Evolutionary conservation across 2,888 invertebrate genomes (phyloP).

Genomic region (Diachrysia chrysitis): DNA sequence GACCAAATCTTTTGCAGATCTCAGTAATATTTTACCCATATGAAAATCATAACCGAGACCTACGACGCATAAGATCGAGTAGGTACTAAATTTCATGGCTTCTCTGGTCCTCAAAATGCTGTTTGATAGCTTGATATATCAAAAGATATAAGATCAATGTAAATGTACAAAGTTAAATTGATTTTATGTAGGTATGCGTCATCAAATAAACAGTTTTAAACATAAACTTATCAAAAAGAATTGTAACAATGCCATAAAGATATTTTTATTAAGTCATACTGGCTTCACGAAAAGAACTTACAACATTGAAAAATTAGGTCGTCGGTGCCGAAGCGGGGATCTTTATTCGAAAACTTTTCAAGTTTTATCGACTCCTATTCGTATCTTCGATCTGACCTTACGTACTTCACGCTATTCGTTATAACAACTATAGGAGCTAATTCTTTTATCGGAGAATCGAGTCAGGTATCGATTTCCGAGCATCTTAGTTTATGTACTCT

Average conservation of each 20-base stretch:
- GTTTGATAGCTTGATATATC: background rate
- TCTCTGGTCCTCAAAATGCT: background rate
- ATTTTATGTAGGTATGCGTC: background rate
- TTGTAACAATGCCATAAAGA: constrained; percentile 25
- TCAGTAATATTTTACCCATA: background rate
- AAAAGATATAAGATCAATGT: background rate
- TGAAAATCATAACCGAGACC: background rate
- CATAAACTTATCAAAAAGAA: background rate
- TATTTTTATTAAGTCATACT: constrained; percentile 55
- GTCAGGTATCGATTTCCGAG: constrained; percentile 40
- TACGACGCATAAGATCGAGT: background rate
- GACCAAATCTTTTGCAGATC: constrained; percentile 3
- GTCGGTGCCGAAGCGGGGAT: constrained; percentile 65
- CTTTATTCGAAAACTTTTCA: constrained; percentile 71
- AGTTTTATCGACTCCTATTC: constrained; percentile 64
- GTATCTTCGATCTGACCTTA: constrained; percentile 57
- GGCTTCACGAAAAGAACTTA: constrained; percentile 56
- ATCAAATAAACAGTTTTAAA: constrained; percentile 4
- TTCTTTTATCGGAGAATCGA: constrained; percentile 44
- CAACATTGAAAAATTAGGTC: constrained; percentile 70
- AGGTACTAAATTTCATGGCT: background rate
- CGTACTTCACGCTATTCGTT: constrained; percentile 51
- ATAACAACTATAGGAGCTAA: constrained; percentile 41
- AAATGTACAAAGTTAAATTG: background rate
- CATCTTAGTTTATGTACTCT: constrained; percentile 41